Evolutionary conservation across 2,113 vertebrate genomes (phyloP).

Genomic region (Sminthopsis crassicaudata): DNA sequence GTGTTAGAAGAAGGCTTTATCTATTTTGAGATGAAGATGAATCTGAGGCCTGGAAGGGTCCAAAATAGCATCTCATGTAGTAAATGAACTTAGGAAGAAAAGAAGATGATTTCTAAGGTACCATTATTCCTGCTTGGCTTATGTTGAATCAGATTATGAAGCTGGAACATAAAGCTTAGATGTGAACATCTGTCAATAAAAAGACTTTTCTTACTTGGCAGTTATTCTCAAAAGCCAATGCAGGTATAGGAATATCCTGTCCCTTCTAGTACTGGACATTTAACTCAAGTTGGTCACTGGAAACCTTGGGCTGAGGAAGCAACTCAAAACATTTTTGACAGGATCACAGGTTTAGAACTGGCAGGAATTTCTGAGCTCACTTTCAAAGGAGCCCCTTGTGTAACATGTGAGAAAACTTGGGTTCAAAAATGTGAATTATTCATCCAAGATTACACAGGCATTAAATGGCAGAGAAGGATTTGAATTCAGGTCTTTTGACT

Average conservation of each 20-base stretch:
- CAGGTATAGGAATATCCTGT: slow-evolving; percentile 20
- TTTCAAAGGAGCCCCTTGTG: not conserved
- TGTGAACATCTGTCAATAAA: slow-evolving; percentile 1
- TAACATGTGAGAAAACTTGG: not conserved
- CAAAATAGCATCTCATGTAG: slow-evolving; percentile 43
- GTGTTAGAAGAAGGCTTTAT: slow-evolving; percentile 53
- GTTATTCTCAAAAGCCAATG: slow-evolving; percentile 39
- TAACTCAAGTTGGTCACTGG: slow-evolving; percentile 15
- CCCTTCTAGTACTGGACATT: slow-evolving; percentile 31
- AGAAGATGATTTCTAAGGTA: slow-evolving; percentile 31
- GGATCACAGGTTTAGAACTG: not conserved
- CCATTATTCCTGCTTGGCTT: slow-evolving; percentile 36
- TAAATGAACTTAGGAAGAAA: slow-evolving; percentile 37
- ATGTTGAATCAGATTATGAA: slow-evolving; percentile 27
- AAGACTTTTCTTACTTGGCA: slow-evolving; percentile 26
- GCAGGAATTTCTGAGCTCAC: not conserved
- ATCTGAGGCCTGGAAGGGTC: not conserved
- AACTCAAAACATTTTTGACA: slow-evolving; percentile 32
- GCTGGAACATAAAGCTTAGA: slow-evolving; percentile 18
- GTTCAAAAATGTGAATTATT: not conserved
- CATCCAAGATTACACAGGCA: not conserved
- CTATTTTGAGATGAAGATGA: slow-evolving; percentile 49
- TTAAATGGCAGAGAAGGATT: not conserved
- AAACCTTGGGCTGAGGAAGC: slow-evolving; percentile 35
- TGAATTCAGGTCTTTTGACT: not conserved